Conservation (phyloP, 1,140 invertebrate genomes). For the fruit fly (Drosophila melanogaster) region Release_6_plus_ISO1_MT NT_037436.4:7387001-7387500, state of each 20-base stretch:
- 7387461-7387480: slow-evolving; percentile 59
- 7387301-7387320: neutral
- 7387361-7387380: neutral
- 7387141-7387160: slow-evolving; percentile 84
- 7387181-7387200: slow-evolving; percentile 72
- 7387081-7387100: slow-evolving; percentile 86
- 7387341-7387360: slow-evolving; percentile 25
- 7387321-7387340: slow-evolving; percentile 5
- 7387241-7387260: slow-evolving; percentile 29
- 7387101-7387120: slow-evolving; percentile 84
- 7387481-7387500: slow-evolving; percentile 65
- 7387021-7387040: slow-evolving; percentile 53
- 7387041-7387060: slow-evolving; percentile 85
- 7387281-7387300: slow-evolving; percentile 1
- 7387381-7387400: slow-evolving; percentile 25
- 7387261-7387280: slow-evolving; percentile 49
- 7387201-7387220: slow-evolving; percentile 43
- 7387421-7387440: slow-evolving; percentile 7
- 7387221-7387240: slow-evolving; percentile 4
- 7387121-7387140: slow-evolving; percentile 84
- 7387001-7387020: slow-evolving; percentile 32
- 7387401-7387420: neutral
- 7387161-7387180: slow-evolving; percentile 68
- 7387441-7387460: slow-evolving; percentile 57
- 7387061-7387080: slow-evolving; percentile 85